phyloP scores from a whole-genome alignment of 2,113 vertebrate species.

The Epinephelus cyanopodus region DNA sequence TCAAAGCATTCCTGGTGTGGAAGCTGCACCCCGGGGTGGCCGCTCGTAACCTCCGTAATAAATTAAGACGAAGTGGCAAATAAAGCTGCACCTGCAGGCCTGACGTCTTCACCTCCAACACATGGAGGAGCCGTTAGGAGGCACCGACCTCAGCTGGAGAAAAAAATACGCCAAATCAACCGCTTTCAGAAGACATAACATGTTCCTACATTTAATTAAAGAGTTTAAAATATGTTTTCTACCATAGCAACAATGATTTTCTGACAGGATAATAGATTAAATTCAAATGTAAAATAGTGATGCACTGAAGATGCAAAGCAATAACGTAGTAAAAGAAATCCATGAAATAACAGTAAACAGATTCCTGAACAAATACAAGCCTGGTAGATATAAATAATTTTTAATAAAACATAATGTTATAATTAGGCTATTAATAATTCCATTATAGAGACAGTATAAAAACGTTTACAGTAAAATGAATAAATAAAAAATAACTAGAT shows the following conservation, averaged over 20 bases:
- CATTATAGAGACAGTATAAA: too few relatives aligned
- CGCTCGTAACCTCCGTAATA: conserved; percentile 85
- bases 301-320: background rate
- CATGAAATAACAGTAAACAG: background rate
- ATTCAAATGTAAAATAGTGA: background rate
- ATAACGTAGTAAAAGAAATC: background rate
- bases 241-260: background rate
- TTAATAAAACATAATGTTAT: too few relatives aligned
- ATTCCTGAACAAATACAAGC: too few relatives aligned
- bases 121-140: conserved; percentile 58
- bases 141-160: conserved; percentile 23
- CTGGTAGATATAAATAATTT: too few relatives aligned
- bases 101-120: conserved; percentile 69
- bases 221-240: background rate
- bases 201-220: background rate
- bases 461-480: too few relatives aligned
- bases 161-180: background rate
- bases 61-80: conserved; percentile 83
- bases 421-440: too few relatives aligned
- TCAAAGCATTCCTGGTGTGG: conserved; percentile 92
- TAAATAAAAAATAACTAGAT: too few relatives aligned
- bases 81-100: conserved; percentile 87
- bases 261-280: too few relatives aligned
- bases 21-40: conserved; percentile 83
- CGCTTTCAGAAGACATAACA: background rate